Conservation (phyloP, 1,140 invertebrate genomes). For the Dendroctonus ponderosae region DNA sequence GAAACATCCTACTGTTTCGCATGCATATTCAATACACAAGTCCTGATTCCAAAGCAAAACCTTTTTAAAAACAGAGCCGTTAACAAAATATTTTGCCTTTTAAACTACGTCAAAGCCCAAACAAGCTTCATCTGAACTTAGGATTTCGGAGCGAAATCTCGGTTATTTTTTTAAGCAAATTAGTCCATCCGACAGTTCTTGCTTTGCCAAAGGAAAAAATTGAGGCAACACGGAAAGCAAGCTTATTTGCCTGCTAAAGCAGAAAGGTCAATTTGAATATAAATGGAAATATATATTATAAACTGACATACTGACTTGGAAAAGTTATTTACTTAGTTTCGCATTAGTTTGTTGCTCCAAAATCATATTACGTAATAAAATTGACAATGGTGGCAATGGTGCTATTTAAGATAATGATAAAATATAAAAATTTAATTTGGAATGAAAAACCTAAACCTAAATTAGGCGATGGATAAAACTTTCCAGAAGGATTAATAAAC, state of each 20-base stretch:
- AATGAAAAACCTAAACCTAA: too few relatives aligned
- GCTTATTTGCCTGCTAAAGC: neutral
- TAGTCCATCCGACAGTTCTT: constrained; percentile 6
- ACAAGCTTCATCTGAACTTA: constrained; percentile 2
- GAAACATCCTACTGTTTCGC: neutral
- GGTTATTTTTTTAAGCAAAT: constrained; percentile 17
- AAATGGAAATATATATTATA: constrained; percentile 1
- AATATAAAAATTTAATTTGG: too few relatives aligned
- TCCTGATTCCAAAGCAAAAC: neutral
- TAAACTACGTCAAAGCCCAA: constrained; percentile 4
- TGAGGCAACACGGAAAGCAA: neutral
- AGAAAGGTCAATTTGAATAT: constrained; percentile 1
- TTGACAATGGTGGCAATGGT: too few relatives aligned
- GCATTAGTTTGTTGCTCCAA: too few relatives aligned
- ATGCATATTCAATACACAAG: too few relatives aligned
- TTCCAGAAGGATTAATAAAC: too few relatives aligned
- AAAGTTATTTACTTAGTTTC: constrained; percentile 1
- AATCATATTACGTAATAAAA: too few relatives aligned
- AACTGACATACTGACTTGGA: neutral
- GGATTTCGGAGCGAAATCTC: neutral
- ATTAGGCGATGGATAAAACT: too few relatives aligned
- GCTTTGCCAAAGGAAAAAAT: constrained; percentile 1
- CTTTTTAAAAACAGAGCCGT: neutral
- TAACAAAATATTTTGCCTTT: constrained; percentile 24
- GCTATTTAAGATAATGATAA: too few relatives aligned